Conservation (phyloP, 2,797 vertebrate species). For the Chaetodon trifasciatus region DNA sequence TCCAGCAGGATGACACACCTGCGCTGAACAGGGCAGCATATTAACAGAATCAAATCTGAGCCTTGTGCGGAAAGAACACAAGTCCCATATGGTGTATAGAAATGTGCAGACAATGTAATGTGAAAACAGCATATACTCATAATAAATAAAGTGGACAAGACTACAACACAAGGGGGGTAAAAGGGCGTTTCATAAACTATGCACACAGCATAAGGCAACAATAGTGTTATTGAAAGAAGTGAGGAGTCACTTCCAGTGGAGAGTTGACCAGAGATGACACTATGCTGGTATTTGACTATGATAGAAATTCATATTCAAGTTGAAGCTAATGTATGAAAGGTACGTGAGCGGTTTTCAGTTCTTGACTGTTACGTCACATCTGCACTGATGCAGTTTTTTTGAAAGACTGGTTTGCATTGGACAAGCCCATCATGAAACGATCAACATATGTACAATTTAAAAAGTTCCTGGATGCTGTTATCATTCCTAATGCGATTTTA, state of each 20-base stretch:
- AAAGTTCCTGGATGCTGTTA: not conserved
- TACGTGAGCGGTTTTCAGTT: not conserved
- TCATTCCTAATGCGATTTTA: not conserved
- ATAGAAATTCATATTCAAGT: not conserved
- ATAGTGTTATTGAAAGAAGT: conserved; percentile 11
- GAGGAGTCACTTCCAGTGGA: conserved; percentile 25
- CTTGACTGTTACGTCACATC: not conserved
- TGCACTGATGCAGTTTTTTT: not conserved
- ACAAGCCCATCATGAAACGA: not conserved
- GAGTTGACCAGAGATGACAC: not conserved
- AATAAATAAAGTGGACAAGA: conserved; percentile 38
- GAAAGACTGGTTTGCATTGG: not conserved
- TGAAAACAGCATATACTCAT: conserved; percentile 21
- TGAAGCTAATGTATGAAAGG: not conserved
- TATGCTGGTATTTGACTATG: not conserved
- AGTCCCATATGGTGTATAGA: conserved; percentile 22
- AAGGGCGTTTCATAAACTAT: conserved; percentile 38
- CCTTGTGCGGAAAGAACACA: not conserved
- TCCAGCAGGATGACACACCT: conserved; percentile 1
- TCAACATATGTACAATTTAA: not conserved
- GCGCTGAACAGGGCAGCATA: not conserved
- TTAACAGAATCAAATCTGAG: conserved; percentile 23
- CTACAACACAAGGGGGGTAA: not conserved
- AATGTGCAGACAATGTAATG: conserved; percentile 27
- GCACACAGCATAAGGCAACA: conserved; percentile 35